phyloP scores from a whole-genome alignment of 2,888 invertebrate genomes.

The Meliscaeva auricollis region DNA sequence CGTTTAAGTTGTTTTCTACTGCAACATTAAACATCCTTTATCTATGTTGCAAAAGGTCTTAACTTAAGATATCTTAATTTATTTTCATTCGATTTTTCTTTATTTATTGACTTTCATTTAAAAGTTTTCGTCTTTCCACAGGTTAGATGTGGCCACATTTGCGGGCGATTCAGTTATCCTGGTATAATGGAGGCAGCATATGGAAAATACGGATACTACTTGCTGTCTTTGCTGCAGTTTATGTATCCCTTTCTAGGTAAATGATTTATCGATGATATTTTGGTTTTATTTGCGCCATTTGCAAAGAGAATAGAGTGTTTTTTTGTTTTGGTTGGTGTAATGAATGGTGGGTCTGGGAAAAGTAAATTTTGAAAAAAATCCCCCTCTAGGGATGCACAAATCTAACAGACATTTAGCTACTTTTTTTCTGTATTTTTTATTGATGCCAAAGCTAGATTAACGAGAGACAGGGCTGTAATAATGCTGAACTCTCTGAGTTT shows the following conservation, averaged over 20 bases:
- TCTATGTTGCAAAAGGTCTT: not conserved
- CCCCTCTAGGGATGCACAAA: constrained; percentile 12
- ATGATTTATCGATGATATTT: constrained; percentile 60
- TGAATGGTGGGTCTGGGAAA: constrained; percentile 16
- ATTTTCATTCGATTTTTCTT: not conserved
- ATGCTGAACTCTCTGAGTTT: no score
- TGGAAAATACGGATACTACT: constrained; percentile 90
- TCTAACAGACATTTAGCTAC: not conserved
- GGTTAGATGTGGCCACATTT: constrained; percentile 88
- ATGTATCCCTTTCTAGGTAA: constrained; percentile 93
- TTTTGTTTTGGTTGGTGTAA: not conserved
- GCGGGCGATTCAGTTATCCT: constrained; percentile 90
- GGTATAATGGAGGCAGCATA: constrained; percentile 92
- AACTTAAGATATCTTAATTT: not conserved
- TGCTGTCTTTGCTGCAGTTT: constrained; percentile 91
- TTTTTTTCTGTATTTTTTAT: not conserved
- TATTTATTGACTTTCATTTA: not conserved
- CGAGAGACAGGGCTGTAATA: no score
- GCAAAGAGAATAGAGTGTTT: not conserved
- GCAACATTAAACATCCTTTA: not conserved
- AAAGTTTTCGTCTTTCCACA: constrained; percentile 73
- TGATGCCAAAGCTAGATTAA: not conserved
- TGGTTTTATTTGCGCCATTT: not conserved
- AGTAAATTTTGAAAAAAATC: not conserved
- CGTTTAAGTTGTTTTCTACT: no score